Evolutionary conservation across 2,113 vertebrate genomes (phyloP), one percentile per base, ranked within the genome.

Genomic region (Vulpes vulpes): DNA sequence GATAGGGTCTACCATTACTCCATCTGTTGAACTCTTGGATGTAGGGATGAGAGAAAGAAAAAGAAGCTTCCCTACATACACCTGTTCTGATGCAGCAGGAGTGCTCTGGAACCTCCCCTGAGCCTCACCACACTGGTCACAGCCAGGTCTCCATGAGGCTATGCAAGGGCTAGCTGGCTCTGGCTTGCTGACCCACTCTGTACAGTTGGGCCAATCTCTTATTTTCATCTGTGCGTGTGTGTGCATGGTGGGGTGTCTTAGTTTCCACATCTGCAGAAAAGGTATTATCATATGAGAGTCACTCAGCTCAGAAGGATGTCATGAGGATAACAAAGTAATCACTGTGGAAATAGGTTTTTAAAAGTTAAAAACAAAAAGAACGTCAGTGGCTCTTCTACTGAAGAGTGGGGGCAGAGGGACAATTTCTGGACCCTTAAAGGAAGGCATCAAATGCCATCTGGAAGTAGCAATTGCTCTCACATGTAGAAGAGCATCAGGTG

Each of bases 241-340:
- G 5, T 11, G 0, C 2, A 10, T 2, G 3, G 65, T 15, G 19
- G 22, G 35, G 35, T 8, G 22, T 20, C 23, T 67, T 59, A 69
- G 30, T 69, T 91, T 79, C 69, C 49, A 55, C n/a, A 62, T 86
- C 43, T 87, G 73, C 16, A 71, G 80, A 92, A 73, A 80, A n/a
- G 43, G 20, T 89, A 8, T 62, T 20, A 73, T 89, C 82, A 73
- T 11, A 62, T 8, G n/a, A 82, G 23, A 9, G 19, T 67, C 55
- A 74, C 55, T 84, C 57, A 57, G 32, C 25, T 57, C 87, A 51
- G 27, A 90, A 91, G 49, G 22, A 78, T 35, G n/a, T 65, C 78
- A 20, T 43, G 57, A 51, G 55, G 25, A 17, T 11, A 78, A 79
- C 62, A 83, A 67, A 57, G 35, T 35, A 49, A 79, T 76, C 79